Base-by-base conservation (phyloP, 2,888 invertebrate genomes). In the Acrobasis consociella region DNA sequence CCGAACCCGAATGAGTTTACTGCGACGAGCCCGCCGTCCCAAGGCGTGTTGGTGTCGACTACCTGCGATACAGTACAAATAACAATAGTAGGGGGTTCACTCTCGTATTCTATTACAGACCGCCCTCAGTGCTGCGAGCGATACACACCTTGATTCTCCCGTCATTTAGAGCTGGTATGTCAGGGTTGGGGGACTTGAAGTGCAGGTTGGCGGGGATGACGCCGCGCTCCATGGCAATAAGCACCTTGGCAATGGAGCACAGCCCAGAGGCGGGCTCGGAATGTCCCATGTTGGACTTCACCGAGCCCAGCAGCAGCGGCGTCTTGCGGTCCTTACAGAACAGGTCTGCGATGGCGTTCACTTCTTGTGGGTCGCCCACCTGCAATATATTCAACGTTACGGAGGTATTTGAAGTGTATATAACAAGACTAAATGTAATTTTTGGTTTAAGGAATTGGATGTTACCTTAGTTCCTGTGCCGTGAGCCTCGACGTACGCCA, bases 231-330 rank as follows among this genome's bases (percentile, higher is more conserved):
- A 99, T 98, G 15, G 99, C 97, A 65, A 99, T 95, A 17, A 99
- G 85, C 62, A 84, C 94, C 88, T 99, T 99, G 10, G 97, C 97
- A 69, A 99, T 93, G 1, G 98, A 96, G 80, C 98, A 97, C 31
- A 99, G 93, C 37, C 98, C 98, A 53, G 97, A 97, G 1, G 97
- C 97, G 0, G 99, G 97, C 89, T 99, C 99, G 5, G 99, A 96
- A 85, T 99, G 99, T 1, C 99, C 99, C 98, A 99, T 99, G 90
- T 99, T 99, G 22, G 98, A 98, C 86, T 99, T 99, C 0, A 99
- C 97, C 0, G 99, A 99, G 16, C 99, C 99, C 76, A 99, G 95
- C 52, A 99, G 88, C 55, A 99, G 93, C 8, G 99, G 98, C 39
- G 89, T 88, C 65, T 94, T 93, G 56, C 98, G 94, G 68, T 95